These are phyloP conservation scores for Tetranychus truncatus DNA, from an alignment of 2,888 invertebrate species.

Conservation along the genomic window DNA sequence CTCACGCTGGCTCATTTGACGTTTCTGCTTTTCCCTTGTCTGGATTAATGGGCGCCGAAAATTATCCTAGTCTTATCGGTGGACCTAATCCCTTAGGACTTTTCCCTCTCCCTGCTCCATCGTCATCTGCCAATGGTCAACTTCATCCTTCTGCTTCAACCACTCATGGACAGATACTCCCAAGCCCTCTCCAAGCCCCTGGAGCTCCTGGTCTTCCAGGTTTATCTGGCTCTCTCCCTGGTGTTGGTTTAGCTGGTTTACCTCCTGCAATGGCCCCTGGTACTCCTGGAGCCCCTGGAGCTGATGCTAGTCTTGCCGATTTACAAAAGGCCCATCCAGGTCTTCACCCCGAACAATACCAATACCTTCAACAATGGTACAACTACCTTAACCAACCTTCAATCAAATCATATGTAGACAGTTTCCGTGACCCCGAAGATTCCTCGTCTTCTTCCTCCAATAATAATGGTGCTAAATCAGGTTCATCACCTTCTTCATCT, in stretches of 20 bases:
- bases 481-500: neutral
- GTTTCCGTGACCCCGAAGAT: neutral
- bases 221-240: neutral
- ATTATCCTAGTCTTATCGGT: neutral
- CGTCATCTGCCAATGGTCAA: neutral
- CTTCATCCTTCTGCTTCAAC: constrained; percentile 1
- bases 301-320: neutral
- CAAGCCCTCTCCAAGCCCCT: neutral
- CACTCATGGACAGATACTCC: neutral
- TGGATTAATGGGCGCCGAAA: neutral
- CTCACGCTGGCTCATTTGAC: neutral
- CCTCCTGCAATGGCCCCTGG: neutral
- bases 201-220: neutral
- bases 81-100: neutral
- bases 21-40: neutral
- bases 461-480: neutral
- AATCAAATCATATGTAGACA: neutral
- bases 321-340: constrained; percentile 3
- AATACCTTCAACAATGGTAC: constrained; percentile 4
- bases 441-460: neutral
- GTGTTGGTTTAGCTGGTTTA: neutral
- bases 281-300: neutral
- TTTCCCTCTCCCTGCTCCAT: neutral
- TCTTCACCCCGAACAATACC: constrained; percentile 3
- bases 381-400: neutral